phyloP scores from a whole-genome alignment of 2,113 vertebrate genomes.

The Periophthalmus modestus region DNA sequence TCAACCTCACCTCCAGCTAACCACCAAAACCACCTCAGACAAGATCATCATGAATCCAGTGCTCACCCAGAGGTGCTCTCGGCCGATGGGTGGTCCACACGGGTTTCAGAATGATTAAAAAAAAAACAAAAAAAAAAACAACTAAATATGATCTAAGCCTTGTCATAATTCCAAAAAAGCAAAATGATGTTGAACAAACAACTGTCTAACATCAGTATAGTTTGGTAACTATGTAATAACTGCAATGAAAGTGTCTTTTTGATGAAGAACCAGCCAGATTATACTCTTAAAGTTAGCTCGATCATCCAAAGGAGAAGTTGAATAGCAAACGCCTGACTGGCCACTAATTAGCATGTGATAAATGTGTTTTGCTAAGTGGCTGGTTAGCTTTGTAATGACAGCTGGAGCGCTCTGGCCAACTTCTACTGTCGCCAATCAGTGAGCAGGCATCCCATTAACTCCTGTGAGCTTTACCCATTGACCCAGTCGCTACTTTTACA shows the following conservation, averaged over 20 bases:
- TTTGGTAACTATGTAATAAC: background rate
- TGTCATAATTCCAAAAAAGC: background rate
- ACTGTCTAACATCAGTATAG: background rate
- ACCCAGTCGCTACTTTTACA: background rate
- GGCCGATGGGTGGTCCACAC: constrained; percentile 69
- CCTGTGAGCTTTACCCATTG: background rate
- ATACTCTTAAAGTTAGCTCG: no score
- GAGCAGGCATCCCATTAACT: background rate
- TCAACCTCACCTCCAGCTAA: constrained; percentile 55
- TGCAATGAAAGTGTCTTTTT: background rate
- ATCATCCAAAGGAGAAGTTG: background rate
- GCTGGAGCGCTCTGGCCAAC: background rate
- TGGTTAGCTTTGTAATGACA: background rate
- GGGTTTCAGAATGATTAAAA: no score
- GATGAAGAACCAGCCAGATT: no score
- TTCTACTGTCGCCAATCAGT: background rate
- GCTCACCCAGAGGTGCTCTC: constrained; percentile 60
- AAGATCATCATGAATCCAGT: constrained; percentile 72
- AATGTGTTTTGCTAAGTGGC: background rate
- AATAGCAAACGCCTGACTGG: background rate
- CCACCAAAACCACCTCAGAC: constrained; percentile 72
- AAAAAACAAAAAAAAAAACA: no score
- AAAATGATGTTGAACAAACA: no score
- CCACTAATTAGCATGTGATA: background rate
- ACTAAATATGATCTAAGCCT: background rate